Base-by-base conservation (phyloP, 2,888 invertebrate genomes). In the Sinodicranocentrus sp. region DNA sequence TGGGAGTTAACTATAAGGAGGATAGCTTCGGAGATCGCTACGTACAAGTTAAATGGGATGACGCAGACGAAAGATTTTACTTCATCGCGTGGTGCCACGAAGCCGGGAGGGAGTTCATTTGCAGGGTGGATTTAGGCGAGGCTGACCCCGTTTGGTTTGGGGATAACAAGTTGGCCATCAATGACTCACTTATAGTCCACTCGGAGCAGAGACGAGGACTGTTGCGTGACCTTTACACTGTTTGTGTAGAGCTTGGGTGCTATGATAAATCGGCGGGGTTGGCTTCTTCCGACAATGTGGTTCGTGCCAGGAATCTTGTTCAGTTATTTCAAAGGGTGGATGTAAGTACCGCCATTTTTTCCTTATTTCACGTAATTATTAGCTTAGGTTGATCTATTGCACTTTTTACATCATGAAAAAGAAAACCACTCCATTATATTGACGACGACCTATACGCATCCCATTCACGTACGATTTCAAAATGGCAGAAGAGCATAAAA, bases 1-100 rank as follows among this genome's bases (percentile, higher is more conserved):
- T 86, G 0, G 78, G 83, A 17, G 88, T 88, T 2, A 85, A 77
- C 48, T 82, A 84, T 71, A 85, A 85, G 25, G 85, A 87, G 5
- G 87, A 88, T 39, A 76, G 85, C 48, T 82, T 85, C 33, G 87
- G 87, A 1, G 88, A 88, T 21, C 82, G 86, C n/a, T 87, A 83
- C 39, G 73, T 87, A 26, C 88, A 88, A 75, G 85, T 88, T 10
- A 88, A 88, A 77, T 88, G 88, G 88, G 88, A 88, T 67, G 79
- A 82, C 6, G 3, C 54, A 0, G 88, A 88, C 39, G 88, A 88
- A 70, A 68, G 68, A n/a, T 88, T 88, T 57, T 82, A 77, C 72
- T 84, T 88, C 13, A 88, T 87, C 68, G 86, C 85, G n/a, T 88
- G 88, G 88, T 79, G 75, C 19, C 70, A 52, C 17, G 86, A 86